Base-by-base conservation (phyloP, 2,113 vertebrate species). In the Crotophaga sulcirostris region DNA sequence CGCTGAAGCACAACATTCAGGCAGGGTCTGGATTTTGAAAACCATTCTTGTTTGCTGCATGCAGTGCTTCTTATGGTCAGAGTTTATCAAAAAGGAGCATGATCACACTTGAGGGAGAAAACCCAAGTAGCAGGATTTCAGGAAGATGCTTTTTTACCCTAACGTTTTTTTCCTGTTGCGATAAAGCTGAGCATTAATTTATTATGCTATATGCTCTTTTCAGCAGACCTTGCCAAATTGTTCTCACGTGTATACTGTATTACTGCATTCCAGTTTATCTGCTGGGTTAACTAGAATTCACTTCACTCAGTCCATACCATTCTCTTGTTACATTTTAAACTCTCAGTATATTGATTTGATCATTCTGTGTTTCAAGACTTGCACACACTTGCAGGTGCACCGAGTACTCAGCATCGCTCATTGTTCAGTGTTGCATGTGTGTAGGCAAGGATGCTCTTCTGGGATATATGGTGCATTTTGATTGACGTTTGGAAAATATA, bases 11-110 rank as follows among this genome's bases (percentile, higher is more conserved):
- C 88, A 94, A 93, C 76, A 82, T 90, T 88, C 76, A 87, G 36
- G 33, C 76, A 1, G 34, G 67, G 51, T 69, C 85, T 92, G 77
- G 91, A 94, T 94, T 96, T 95, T 93, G 79, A 94, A 94, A 91
- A 84, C 89, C 84, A 89, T 94, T 92, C 92, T 89, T 88, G 84
- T 89, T 95, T 85, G 60, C 77, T 79, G 56, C 2, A 4, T 82
- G 58, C 33, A 60, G 52, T 72, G 19, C 90, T 93, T 60, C 88
- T 95, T 89, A 81, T 72, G 80, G 90, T 84, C 70, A 72, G 89
- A 83, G 79, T 90, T 96, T 95, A 88, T 93, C 92, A 93, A 93
- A n/a, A 92, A 86, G 79, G n/a, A 75, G 44, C 38, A 73, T 68
- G 86, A 84, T 87, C 56, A 12, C 51, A 79, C 38, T 55, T 80